Conservation (phyloP, 2,113 vertebrate species). For the Centropristis striata region DNA sequence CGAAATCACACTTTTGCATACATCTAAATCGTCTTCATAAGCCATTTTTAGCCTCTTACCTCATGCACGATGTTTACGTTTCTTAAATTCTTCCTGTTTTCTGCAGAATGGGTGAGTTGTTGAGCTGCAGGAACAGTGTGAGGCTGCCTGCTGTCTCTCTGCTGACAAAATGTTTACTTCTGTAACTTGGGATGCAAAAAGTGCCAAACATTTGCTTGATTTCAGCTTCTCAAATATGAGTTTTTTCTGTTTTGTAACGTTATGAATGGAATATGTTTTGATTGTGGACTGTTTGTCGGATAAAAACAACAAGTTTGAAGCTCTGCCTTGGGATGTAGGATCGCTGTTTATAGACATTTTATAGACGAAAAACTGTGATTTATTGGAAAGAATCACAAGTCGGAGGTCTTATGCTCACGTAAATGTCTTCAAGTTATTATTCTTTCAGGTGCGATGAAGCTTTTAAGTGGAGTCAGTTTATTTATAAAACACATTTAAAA, state of each 20-base stretch:
- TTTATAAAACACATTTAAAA: no score
- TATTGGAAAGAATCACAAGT: background rate
- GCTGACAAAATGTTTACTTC: background rate
- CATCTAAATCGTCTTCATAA: background rate
- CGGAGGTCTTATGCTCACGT: background rate
- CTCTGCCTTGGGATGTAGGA: background rate
- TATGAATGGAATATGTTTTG: no score
- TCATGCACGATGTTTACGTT: no score
- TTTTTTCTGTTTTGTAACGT: background rate
- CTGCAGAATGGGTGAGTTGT: constrained; percentile 5
- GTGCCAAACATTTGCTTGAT: background rate
- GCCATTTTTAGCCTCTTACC: no score
- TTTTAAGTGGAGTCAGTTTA: no score
- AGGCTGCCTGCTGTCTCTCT: background rate
- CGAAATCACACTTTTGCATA: background rate
- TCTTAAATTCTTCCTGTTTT: no score
- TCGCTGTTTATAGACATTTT: background rate
- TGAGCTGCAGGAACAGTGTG: background rate
- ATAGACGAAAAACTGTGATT: background rate
- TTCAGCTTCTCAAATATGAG: background rate
- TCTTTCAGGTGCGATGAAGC: no score
- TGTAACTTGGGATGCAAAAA: background rate
- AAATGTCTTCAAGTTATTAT: background rate
- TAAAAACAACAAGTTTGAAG: background rate
- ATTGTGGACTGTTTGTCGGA: background rate